Conservation (phyloP, 2,888 invertebrate species). For the Orgyia antiqua region DNA sequence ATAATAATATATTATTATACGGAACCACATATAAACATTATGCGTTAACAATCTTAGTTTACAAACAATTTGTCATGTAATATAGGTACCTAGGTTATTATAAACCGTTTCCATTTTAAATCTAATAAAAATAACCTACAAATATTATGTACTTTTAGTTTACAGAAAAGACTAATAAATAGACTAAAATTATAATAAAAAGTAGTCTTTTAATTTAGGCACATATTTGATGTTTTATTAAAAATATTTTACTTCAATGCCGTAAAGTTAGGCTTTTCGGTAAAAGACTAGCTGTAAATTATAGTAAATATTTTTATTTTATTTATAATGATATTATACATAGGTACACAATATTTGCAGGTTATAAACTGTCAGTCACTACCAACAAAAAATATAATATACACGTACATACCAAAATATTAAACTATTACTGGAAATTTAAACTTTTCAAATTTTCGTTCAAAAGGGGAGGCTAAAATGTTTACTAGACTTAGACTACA, state of each 20-base stretch:
- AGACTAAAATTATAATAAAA: slow-evolving; percentile 6
- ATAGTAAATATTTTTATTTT: too few relatives aligned
- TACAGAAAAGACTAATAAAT: slow-evolving; percentile 5
- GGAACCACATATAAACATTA: slow-evolving; percentile 54
- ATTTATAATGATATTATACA: too few relatives aligned
- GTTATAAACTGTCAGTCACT: slow-evolving; percentile 36
- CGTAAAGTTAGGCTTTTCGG: too few relatives aligned
- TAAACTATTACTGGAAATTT: slow-evolving; percentile 15
- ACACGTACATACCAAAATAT: slow-evolving; percentile 25
- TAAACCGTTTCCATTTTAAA: slow-evolving; percentile 18
- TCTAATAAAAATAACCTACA: slow-evolving; percentile 23
- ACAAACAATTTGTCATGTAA: slow-evolving; percentile 48
- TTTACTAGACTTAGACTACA: background rate
- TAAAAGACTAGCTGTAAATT: too few relatives aligned
- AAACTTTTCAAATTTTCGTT: background rate
- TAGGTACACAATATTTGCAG: slow-evolving; percentile 38
- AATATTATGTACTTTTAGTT: slow-evolving; percentile 23
- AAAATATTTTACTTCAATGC: too few relatives aligned
- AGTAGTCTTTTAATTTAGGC: too few relatives aligned
- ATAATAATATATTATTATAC: slow-evolving; percentile 45
- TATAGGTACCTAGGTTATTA: slow-evolving; percentile 22
- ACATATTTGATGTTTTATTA: too few relatives aligned
- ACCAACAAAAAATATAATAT: slow-evolving; percentile 34
- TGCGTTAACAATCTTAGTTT: slow-evolving; percentile 57
- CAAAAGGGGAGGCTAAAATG: background rate